These are phyloP conservation scores for Spodoptera frugiperda DNA, from an alignment of 1,140 invertebrate species.

Conservation along the genomic window DNA sequence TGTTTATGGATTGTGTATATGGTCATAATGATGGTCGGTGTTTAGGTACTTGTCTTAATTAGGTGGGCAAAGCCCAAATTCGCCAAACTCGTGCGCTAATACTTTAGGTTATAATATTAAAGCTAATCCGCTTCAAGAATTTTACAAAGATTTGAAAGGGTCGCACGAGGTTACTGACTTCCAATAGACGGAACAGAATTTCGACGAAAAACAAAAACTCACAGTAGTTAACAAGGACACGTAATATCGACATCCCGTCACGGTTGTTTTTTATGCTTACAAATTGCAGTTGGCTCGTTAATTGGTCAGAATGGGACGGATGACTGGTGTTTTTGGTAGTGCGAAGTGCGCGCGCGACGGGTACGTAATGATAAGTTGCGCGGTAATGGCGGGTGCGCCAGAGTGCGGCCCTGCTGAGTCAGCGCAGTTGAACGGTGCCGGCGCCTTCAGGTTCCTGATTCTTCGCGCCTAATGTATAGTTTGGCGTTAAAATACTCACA, in stretches of 20 bases:
- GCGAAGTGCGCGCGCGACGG: slow-evolving; percentile 72
- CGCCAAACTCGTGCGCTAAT: background rate
- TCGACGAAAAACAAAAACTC: slow-evolving; percentile 52
- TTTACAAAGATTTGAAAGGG: slow-evolving; percentile 40
- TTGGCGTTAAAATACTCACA: slow-evolving; percentile 44
- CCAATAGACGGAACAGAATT: slow-evolving; percentile 36
- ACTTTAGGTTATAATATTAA: no score
- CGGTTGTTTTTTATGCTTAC: slow-evolving; percentile 65
- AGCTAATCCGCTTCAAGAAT: slow-evolving; percentile 14
- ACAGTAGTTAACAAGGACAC: slow-evolving; percentile 73
- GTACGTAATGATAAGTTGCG: slow-evolving; percentile 73
- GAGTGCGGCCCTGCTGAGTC: slow-evolving; percentile 78
- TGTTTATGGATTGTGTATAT: slow-evolving; percentile 1
- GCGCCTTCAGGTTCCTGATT: slow-evolving; percentile 61
- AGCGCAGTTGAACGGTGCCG: slow-evolving; percentile 74
- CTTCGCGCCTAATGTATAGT: slow-evolving; percentile 36
- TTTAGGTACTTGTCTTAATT: background rate
- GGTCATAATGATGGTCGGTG: background rate
- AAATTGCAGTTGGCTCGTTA: slow-evolving; percentile 77
- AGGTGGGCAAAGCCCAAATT: background rate
- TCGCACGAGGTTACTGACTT: slow-evolving; percentile 41
- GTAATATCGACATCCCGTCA: slow-evolving; percentile 72
- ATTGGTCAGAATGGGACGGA: slow-evolving; percentile 70
- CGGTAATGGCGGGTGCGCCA: slow-evolving; percentile 67
- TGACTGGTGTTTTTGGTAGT: slow-evolving; percentile 76